These are phyloP conservation scores for Anticlea derivata DNA, from an alignment of 2,888 invertebrate genomes.

Conservation along the genomic window DNA sequence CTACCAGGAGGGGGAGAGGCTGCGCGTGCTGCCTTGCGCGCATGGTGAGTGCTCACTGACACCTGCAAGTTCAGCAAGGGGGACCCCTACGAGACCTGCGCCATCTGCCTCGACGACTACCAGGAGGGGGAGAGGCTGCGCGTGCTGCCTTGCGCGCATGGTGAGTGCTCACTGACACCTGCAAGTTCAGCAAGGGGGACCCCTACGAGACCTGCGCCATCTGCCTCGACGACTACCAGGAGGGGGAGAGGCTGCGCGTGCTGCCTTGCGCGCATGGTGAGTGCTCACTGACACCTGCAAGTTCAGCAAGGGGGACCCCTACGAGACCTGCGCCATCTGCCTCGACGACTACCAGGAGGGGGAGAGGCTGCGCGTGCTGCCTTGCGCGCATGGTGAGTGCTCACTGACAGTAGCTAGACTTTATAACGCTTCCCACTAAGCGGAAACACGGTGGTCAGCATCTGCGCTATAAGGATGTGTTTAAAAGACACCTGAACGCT, in stretches of 20 bases:
- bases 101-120: conserved; percentile 99
- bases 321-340: conserved; percentile 99
- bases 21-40: conserved; percentile 96
- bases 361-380: conserved; percentile 96
- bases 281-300: conserved; percentile 89
- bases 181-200: conserved; percentile 96
- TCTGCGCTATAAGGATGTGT: no score
- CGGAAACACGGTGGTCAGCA: no score
- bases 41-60: conserved; percentile 91
- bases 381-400: conserved; percentile 94
- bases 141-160: conserved; percentile 97
- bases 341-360: conserved; percentile 98
- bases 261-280: conserved; percentile 97
- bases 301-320: conserved; percentile 96
- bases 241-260: conserved; percentile 96
- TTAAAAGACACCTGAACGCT: no score
- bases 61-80: conserved; percentile 97
- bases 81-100: conserved; percentile 98
- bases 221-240: conserved; percentile 98
- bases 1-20: conserved; percentile 96
- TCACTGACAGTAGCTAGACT: no score
- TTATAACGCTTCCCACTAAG: no score
- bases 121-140: conserved; percentile 96
- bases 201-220: conserved; percentile 99
- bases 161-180: conserved; percentile 88